A percentile compares a stretch with the other conserved stretches of the same genome.
These are phyloP conservation scores for Austrofundulus limnaeus DNA, from an alignment of 2,113 vertebrate species.

Conservation along the genomic window DNA sequence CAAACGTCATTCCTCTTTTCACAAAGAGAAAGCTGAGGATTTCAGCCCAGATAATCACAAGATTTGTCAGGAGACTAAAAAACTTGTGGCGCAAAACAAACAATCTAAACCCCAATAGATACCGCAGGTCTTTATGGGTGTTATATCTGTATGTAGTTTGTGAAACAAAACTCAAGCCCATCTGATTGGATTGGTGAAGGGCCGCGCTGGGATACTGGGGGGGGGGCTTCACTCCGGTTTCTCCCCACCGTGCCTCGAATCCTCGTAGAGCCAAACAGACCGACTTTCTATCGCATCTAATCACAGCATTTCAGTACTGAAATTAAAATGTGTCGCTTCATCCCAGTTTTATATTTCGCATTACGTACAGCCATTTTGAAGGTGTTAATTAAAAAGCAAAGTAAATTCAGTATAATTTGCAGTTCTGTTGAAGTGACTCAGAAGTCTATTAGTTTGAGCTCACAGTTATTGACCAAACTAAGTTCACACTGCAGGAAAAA, in stretches of 20 bases:
- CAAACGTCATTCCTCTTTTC: neutral
- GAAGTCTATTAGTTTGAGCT: constrained; percentile 1
- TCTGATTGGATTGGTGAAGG: constrained; percentile 13
- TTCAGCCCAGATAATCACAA: neutral
- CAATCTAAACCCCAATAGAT: neutral
- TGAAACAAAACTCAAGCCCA: neutral
- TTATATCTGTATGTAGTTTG: neutral
- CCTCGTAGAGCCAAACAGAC: neutral
- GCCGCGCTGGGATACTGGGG: neutral
- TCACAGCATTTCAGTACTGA: neutral
- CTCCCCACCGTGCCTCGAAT: neutral
- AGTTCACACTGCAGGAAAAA: too few species aligned
- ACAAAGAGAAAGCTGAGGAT: neutral
- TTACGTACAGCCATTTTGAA: neutral
- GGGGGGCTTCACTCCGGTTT: neutral
- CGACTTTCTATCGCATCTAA: neutral
- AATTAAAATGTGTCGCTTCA: neutral
- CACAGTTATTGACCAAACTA: too few species aligned
- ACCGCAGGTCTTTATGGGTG: neutral
- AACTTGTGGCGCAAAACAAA: neutral
- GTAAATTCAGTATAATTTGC: neutral
- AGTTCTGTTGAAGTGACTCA: neutral
- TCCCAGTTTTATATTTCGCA: neutral
- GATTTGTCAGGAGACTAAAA: neutral
- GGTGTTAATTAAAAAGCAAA: neutral